Base-by-base conservation (phyloP, 2,888 invertebrate species). In the Anoncus sp. region DNA sequence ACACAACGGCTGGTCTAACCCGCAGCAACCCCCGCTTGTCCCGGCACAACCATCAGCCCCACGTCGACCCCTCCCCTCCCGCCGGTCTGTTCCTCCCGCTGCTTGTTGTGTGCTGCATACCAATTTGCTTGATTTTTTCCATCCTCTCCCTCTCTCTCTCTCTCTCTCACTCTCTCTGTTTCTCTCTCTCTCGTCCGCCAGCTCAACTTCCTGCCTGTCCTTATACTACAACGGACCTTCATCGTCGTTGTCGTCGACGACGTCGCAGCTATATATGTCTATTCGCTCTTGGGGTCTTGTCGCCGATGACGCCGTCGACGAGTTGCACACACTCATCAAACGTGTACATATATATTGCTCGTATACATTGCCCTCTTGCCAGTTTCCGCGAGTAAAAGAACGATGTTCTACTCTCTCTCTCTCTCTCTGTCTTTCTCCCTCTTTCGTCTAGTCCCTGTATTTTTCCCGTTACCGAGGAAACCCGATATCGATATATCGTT, bases 81-180 rank as follows among this genome's bases (percentile, higher is more conserved):
- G 91, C 91, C n/a, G n/a, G n/a, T 91, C 89, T 90, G 87, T 86
- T 89, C 90, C 90, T 89, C 87, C 84, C 87, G 87, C 88, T 85
- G 89, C 87, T 92, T 92, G 93, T 92, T 93, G 93, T 93, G 93
- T 92, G 92, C 93, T 93, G 93, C 93, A 93, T 93, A 93, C 93
- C 93, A 93, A 93, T 93, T 93, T 93, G 92, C 92, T 92, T 91
- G 92, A 92, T 92, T 93, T 92, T 93, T 86, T 87, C 85, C 85
- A 83, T 83, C 79, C 75, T 81, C 75, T 70, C 77, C 86, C 86
- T 67, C 79, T 82, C 59, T 79, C 73, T 80, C 70, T 63, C 82
- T 87, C 85, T 77, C 81, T 84, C 87, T 84, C 84, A 85, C 83
- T 83, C 82, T 81, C 81, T 83, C 85, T 84, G 86, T 84, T 24